Evolutionary conservation across 1,140 invertebrate genomes (phyloP).

Genomic region (Drosophila kanapiae): DNA sequence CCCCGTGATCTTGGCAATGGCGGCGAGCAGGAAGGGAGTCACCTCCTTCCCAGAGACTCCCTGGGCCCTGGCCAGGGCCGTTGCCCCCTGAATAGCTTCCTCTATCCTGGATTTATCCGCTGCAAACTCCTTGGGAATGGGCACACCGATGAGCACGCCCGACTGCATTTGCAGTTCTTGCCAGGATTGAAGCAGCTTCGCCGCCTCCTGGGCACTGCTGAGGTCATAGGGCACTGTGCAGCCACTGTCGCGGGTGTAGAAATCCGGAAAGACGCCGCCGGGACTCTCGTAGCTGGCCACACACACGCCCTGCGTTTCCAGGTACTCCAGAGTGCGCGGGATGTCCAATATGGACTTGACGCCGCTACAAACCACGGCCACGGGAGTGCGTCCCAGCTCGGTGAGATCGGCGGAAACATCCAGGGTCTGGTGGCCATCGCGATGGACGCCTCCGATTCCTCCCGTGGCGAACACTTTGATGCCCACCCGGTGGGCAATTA

Average conservation of each 20-base stretch:
- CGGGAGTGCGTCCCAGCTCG: constrained; percentile 94
- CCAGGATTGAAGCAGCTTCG: constrained; percentile 88
- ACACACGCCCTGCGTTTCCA: constrained; percentile 98
- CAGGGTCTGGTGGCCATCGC: constrained; percentile 92
- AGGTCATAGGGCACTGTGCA: constrained; percentile 90
- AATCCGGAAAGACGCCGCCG: constrained; percentile 92
- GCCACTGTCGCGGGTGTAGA: constrained; percentile 92
- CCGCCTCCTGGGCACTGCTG: constrained; percentile 88
- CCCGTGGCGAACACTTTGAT: constrained; percentile 98
- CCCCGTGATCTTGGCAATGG: constrained; percentile 91
- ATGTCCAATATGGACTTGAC: constrained; percentile 99
- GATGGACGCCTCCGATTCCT: constrained; percentile 96
- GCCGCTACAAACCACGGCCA: constrained; percentile 97
- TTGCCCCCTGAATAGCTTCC: constrained; percentile 90
- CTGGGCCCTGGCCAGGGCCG: constrained; percentile 88
- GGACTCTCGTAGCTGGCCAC: constrained; percentile 89
- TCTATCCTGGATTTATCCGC: constrained; percentile 87
- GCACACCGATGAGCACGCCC: constrained; percentile 96
- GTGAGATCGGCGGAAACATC: constrained; percentile 98
- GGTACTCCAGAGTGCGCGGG: constrained; percentile 95
- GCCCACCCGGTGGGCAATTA: constrained; percentile 91
- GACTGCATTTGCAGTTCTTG: constrained; percentile 88
- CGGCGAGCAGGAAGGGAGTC: constrained; percentile 95
- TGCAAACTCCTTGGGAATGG: constrained; percentile 91
- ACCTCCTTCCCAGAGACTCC: constrained; percentile 94